phyloP scores from a whole-genome alignment of 2,113 vertebrate species.

The Ciconia stormi region DNA sequence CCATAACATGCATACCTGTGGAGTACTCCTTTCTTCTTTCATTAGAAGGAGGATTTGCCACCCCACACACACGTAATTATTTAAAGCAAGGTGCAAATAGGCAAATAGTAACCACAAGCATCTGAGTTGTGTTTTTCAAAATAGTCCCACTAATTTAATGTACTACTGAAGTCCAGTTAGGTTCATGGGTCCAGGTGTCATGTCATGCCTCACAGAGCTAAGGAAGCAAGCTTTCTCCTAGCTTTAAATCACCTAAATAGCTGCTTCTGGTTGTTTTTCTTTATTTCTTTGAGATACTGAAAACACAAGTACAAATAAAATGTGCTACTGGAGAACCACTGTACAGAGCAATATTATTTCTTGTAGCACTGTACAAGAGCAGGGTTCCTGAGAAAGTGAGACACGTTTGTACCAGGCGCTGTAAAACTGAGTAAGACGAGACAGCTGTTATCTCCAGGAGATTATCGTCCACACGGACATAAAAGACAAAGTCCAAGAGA shows the following conservation, averaged over 20 bases:
- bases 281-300: background rate
- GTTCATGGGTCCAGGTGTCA: background rate
- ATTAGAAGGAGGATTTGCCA: background rate
- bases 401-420: background rate
- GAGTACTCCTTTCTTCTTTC: background rate
- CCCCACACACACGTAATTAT: background rate
- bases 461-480: fast-evolving
- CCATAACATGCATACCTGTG: background rate
- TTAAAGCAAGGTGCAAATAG: background rate
- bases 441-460: background rate
- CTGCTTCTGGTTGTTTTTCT: background rate
- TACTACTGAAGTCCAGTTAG: background rate
- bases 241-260: background rate
- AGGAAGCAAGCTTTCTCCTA: background rate
- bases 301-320: background rate
- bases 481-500: background rate
- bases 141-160: background rate
- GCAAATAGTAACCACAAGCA: background rate
- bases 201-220: background rate
- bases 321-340: background rate
- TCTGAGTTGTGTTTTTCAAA: background rate
- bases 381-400: background rate
- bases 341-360: background rate
- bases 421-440: background rate
- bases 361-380: background rate